Evolutionary conservation across 2,113 vertebrate genomes (phyloP).

Genomic region (Lycaon pictus): DNA sequence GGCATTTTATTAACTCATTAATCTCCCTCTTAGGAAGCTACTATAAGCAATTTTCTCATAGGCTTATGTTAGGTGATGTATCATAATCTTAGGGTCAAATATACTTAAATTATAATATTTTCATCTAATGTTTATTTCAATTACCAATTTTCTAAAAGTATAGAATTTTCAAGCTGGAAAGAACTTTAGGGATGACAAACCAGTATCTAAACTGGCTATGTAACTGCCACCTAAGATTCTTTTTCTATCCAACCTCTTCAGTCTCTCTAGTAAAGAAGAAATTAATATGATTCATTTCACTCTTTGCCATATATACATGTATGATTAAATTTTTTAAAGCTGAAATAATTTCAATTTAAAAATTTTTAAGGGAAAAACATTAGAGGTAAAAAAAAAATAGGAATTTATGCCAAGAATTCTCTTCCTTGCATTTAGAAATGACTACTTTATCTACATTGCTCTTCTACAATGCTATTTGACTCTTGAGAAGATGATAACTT

Average conservation of each 20-base stretch:
- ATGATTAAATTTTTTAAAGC: constrained; percentile 9
- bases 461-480: neutral
- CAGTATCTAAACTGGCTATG: neutral
- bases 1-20: constrained; percentile 26
- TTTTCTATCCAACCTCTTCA: neutral
- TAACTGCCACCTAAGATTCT: neutral
- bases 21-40: neutral
- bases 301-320: neutral
- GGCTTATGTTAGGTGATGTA: neutral
- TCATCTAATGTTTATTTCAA: constrained; percentile 39
- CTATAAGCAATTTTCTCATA: neutral
- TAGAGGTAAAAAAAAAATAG: neutral
- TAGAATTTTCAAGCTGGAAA: neutral
- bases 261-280: neutral
- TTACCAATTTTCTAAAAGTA: constrained; percentile 8
- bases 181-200: neutral
- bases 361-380: neutral
- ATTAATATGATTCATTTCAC: neutral
- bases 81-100: constrained; percentile 24
- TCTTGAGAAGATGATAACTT: neutral
- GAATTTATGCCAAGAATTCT: neutral
- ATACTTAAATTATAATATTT: constrained; percentile 8
- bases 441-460: neutral
- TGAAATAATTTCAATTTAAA: constrained; percentile 42
- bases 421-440: constrained; percentile 2